phyloP scores from a whole-genome alignment of 2,113 vertebrate genomes.

The Orientallactaga bullata region DNA sequence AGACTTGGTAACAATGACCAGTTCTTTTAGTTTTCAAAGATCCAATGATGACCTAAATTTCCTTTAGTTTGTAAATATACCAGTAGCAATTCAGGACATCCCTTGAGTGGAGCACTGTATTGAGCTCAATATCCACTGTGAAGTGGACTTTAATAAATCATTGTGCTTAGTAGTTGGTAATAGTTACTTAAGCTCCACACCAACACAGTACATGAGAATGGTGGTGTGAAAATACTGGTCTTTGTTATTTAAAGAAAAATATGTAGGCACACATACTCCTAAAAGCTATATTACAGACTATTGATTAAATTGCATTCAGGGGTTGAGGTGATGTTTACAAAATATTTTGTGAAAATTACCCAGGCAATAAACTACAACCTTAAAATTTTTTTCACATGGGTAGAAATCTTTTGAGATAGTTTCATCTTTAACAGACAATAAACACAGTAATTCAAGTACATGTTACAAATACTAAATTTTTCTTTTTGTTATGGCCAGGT shows the following conservation, averaged over 20 bases:
- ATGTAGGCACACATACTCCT: not conserved
- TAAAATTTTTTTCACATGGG: slow-evolving; percentile 24
- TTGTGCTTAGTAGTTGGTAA: not conserved
- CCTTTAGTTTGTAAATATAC: slow-evolving; percentile 37
- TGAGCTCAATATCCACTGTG: not conserved
- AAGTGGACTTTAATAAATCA: slow-evolving; percentile 19
- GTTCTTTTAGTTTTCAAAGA: slow-evolving; percentile 23
- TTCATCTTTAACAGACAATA: not conserved
- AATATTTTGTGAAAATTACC: slow-evolving; percentile 42
- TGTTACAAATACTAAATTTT: slow-evolving; percentile 1
- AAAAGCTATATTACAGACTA: not conserved
- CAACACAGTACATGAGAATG: slow-evolving; percentile 15
- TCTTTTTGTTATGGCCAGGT: slow-evolving; percentile 17
- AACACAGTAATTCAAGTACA: not conserved
- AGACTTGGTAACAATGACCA: not conserved
- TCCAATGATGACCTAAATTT: not conserved
- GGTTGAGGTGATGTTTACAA: slow-evolving; percentile 37
- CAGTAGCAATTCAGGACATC: not conserved
- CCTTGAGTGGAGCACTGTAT: not conserved
- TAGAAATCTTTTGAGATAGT: slow-evolving; percentile 41
- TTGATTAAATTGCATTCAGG: not conserved
- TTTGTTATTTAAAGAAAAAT: slow-evolving; percentile 15
- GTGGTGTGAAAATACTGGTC: not conserved
- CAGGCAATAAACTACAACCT: slow-evolving; percentile 27
- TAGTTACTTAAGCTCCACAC: not conserved